phyloP scores from a whole-genome alignment of 2,888 invertebrate species.

The Agrotis clavis region DNA sequence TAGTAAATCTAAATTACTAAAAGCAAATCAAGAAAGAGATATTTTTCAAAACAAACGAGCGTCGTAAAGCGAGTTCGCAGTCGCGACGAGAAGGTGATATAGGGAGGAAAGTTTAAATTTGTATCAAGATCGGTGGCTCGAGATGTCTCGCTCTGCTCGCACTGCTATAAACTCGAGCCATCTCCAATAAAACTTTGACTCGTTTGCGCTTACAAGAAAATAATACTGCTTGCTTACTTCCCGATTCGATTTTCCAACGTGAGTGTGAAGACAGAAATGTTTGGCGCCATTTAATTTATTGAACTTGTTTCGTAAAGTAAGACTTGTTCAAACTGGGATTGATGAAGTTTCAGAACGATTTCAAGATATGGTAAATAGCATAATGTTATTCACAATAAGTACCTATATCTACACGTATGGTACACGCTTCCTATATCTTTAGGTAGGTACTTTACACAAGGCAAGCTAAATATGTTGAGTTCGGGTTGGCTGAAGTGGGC shows the following conservation, averaged over 20 bases:
- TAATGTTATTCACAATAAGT: not conserved
- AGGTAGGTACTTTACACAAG: too few relatives aligned
- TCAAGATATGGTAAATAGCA: not conserved
- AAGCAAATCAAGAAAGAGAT: conserved; percentile 46
- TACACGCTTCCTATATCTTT: not conserved
- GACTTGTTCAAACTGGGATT: not conserved
- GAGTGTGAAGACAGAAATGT: conserved; percentile 21
- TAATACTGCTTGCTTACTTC: conserved; percentile 61
- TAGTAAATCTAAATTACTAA: conserved; percentile 34
- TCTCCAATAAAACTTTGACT: conserved; percentile 63
- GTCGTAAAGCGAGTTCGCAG: conserved; percentile 58
- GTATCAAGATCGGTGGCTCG: conserved; percentile 56
- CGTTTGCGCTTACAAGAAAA: conserved; percentile 62
- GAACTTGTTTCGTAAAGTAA: conserved; percentile 4
- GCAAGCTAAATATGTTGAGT: too few relatives aligned
- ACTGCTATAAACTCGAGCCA: conserved; percentile 61
- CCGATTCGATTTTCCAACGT: conserved; percentile 27
- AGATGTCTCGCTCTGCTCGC: conserved; percentile 58
- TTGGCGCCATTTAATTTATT: conserved; percentile 18
- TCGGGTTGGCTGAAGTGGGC: too few relatives aligned
- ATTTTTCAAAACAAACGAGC: conserved; percentile 39
- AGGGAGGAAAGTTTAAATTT: conserved; percentile 67
- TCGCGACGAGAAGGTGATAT: conserved; percentile 39
- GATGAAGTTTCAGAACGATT: conserved; percentile 1
- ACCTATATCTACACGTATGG: too few relatives aligned